Evolutionary conservation across 1,140 invertebrate species (phyloP), one percentile per base, ranked within the genome.

Genomic region (Bombus ignitus): DNA sequence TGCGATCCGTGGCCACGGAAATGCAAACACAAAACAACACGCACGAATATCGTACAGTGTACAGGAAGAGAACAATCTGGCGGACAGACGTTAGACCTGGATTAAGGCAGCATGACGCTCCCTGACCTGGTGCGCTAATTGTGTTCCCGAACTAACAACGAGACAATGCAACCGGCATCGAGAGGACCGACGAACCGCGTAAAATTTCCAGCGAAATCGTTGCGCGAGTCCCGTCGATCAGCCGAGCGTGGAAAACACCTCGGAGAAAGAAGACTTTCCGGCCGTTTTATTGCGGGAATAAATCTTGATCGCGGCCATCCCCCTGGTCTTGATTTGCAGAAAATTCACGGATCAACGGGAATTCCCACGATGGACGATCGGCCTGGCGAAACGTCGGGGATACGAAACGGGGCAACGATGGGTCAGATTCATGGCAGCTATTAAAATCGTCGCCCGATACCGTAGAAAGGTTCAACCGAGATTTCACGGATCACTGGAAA

Each of bases 301-400:
- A 86, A 89, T 86, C 72, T 65, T 73, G 72, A 65, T 84, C 72
- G 47, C 35, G 81, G 47, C 68, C 73, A 53, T 65, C 73, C 37
- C 53, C 35, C 28, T 44, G 76, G 28, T 70, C 71, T 90, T 83
- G 89, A 90, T 86, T 90, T 59, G 78, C 42, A 79, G 68, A 90
- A 89, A 89, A 89, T 87, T 89, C 81, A 74, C 85, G 78, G 84
- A 79, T 89, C 72, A 62, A 83, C 57, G 47, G 70, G 71, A 89
- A 87, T 87, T 90, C 76, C 78, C 88, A 90, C 81, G 89, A 57
- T 79, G 70, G 37, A 47, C 59, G 53, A 42, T 76, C 22, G 44
- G n/a, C 4, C 15, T n/a, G 35, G 35, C 12, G 37, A 28, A 42
- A 44, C 39, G 71, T 44, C 57, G 18, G 12, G 37, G 75, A 25